Base-by-base conservation (phyloP, 1,140 invertebrate genomes). In the Thalassaphorura encarpata region DNA sequence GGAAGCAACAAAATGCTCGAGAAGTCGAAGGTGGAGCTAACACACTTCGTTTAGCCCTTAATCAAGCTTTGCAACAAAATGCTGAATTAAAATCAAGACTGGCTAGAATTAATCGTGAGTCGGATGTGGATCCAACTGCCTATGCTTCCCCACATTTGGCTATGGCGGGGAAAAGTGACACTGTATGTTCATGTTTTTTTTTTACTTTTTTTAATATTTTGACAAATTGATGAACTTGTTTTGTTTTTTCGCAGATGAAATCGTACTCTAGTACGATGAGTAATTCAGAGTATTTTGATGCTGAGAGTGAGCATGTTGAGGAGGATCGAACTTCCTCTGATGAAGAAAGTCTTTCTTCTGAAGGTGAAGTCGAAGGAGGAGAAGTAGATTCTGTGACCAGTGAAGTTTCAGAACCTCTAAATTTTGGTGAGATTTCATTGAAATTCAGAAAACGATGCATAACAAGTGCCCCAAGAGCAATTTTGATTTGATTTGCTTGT, bases 231-330 rank as follows among this genome's bases (percentile, higher is more conserved):
- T 16, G 19, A n/a, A n/a, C 18, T 42, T 48, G 15, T 49, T 24
- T 54, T 6, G 24, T 27, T 29, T 48, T 29, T 13, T 47, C 49
- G 18, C 45, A 65, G 63, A 61, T 65, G 11, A 65, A 65, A 43
- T 85, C 83, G 62, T 82, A 83, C 69, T 85, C 82, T 67, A 84
- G 83, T 36, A 83, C 82, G 8, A 76, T 84, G n/a, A 85, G 83
- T 53, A 80, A 83, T n/a, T 85, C 84, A 0, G 86, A 89, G 69
- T 88, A 86, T 73, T 88, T 83, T 70, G 85, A 88, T 72, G 86
- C 85, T n/a, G 81, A 84, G 69, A 84, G 87, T 26, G 56, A 48
- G n/a, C 56, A 58, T 51, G 56, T 63, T 36, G 68, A 63, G 36
- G 66, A 75, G 36, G 79, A 77, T 2, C 78, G 82, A 61, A 81